Conservation (phyloP, 1,140 invertebrate genomes). For the Halesus radiatus region DNA sequence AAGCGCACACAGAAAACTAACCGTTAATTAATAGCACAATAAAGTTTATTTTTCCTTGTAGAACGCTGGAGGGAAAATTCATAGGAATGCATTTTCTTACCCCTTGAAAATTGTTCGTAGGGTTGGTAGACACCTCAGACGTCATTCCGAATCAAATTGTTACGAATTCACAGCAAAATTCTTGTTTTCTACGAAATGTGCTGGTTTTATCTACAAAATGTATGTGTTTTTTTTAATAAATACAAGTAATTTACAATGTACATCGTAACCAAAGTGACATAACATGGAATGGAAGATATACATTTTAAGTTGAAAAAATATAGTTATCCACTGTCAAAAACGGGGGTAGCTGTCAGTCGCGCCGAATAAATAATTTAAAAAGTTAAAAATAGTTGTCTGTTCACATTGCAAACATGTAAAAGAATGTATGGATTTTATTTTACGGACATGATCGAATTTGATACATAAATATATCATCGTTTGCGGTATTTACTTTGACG, state of each 20-base stretch:
- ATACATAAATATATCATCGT: too few species aligned
- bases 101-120: conserved; percentile 7
- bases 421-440: background rate
- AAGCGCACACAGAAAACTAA: background rate
- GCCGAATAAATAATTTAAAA: background rate
- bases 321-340: background rate
- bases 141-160: background rate
- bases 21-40: background rate
- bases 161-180: background rate
- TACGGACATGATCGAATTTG: too few species aligned
- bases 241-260: background rate
- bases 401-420: background rate
- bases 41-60: background rate
- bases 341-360: background rate
- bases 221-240: background rate
- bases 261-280: conserved; percentile 1
- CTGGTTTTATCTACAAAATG: background rate
- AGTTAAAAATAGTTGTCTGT: background rate
- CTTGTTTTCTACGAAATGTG: background rate
- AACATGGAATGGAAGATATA: background rate
- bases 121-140: conserved; percentile 25
- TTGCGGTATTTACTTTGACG: too few species aligned
- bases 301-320: background rate
- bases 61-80: background rate
- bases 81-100: conserved; percentile 11